Evolutionary conservation across 2,888 invertebrate genomes (phyloP), one percentile per base, ranked within the genome.

Genomic region (Erpobdella octoculata): DNA sequence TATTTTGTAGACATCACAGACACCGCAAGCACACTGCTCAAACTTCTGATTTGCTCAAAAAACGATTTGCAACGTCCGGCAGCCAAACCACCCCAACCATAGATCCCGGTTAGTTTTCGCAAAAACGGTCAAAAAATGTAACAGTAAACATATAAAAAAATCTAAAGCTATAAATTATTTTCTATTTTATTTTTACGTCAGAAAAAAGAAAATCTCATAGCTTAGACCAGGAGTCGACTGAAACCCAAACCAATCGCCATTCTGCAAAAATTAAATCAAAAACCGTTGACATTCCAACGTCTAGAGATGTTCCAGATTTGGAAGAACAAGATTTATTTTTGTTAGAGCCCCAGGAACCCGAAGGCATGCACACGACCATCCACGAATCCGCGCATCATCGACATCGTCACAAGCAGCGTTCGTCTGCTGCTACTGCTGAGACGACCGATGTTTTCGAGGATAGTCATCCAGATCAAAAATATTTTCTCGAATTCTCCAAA

Each of bases 61-160:
- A 68, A 33, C 9, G 25, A 33, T 41, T 68, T 28, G 53, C 68
- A 31, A 6, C 68, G 2, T 41, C 68, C n/a, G 68, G 28, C 18
- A 38, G 41, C 4, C 68, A 68, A 68, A 68, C 68, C 28, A 68
- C 68, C 1, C 68, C 68, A 1, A 38, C 68, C 33, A 68, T 68
- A 12, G 48, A 68, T 4, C 25, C 68, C 31, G 68, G 53, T 48
- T 48, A 18, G 25, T 21, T 9, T 33, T 33, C 35, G 6, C 31
- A 64, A 46, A 6, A 59, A 21, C n/a, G 33, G 33, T 4, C 18
- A 31, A 64, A 31, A 28, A 9, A 18, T 65, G 4, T 3, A 59
- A 18, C 35, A 5, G n/a, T 31, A 35, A n/a, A 65, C 18, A 65
- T 36, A 5, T 65, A 65, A 2, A 65, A 15, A 65, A 65, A 65